A percentile compares a stretch with the other conserved stretches of the same genome.
These are phyloP conservation scores for Epinephelus moara DNA, from an alignment of 2,113 vertebrate genomes.

Conservation along the genomic window DNA sequence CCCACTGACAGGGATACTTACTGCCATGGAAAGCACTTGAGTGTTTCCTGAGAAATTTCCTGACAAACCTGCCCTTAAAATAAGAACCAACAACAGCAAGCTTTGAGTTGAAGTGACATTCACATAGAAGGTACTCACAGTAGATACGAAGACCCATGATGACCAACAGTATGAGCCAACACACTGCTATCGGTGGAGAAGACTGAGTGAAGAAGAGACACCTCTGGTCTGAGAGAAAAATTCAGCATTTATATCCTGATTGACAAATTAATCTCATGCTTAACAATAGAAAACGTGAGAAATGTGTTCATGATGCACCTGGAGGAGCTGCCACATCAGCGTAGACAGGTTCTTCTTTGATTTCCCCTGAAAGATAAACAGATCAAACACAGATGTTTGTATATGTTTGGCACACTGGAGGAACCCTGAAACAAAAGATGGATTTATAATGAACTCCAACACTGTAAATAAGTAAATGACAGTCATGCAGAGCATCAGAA, in stretches of 20 bases:
- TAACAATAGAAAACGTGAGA: neutral
- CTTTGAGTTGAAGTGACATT: neutral
- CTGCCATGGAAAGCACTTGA: too few species aligned
- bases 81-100: too few species aligned
- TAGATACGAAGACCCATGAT: conserved; percentile 34
- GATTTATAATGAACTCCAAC: neutral
- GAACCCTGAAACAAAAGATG: neutral
- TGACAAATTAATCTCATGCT: neutral
- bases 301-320: conserved; percentile 1
- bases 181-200: neutral
- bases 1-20: too few species aligned
- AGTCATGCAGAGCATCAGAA: too few species aligned
- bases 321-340: neutral
- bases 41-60: too few species aligned
- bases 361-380: conserved; percentile 12
- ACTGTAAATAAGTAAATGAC: too few species aligned
- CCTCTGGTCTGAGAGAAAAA: neutral
- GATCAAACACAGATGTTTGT: neutral
- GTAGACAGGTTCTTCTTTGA: neutral
- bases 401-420: neutral
- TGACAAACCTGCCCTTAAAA: neutral
- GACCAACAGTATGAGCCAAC: conserved; percentile 15
- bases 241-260: neutral
- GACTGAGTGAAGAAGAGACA: neutral
- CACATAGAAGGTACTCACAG: conserved; percentile 19